Percentiles rank a stretch among this genome's conserved stretches.
Evolutionary conservation across 37 sponge, comb jelly and placozoan genomes (phyloP).

Genomic region (Cladorhizidae sp.): DNA sequence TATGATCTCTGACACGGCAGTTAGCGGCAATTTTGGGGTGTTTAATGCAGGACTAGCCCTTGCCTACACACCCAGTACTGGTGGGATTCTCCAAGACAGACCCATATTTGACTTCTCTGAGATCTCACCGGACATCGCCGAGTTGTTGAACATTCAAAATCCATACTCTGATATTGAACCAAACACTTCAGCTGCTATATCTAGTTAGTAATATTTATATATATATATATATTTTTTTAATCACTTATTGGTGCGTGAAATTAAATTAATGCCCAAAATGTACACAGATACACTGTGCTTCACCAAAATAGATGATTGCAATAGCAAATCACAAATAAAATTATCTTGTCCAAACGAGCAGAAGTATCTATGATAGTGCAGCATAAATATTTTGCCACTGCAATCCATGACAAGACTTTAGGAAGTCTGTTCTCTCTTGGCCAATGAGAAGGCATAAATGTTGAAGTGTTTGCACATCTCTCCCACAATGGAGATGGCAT

Average conservation of each 20-base stretch:
- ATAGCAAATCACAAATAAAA: too few species aligned
- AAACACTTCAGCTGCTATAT: constrained; percentile 34
- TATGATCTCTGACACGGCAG: constrained; percentile 16
- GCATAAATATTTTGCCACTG: too few species aligned
- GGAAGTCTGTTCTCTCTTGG: constrained; percentile 23
- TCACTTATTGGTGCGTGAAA: too few species aligned
- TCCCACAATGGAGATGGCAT: constrained; percentile 73
- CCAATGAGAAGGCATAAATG: constrained; percentile 68
- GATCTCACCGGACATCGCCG: constrained; percentile 52
- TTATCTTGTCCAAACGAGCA: too few species aligned
- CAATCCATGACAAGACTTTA: too few species aligned
- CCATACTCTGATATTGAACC: constrained; percentile 51
- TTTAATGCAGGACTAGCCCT: constrained; percentile 7
- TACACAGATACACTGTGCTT: too few species aligned
- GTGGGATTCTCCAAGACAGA: neutral
- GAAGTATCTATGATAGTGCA: too few species aligned
- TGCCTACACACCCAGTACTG: neutral
- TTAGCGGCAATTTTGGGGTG: constrained; percentile 1
- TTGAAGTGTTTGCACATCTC: constrained; percentile 72
- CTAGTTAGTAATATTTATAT: too few species aligned
- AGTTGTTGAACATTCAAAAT: constrained; percentile 52
- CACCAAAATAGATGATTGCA: too few species aligned
- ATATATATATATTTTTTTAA: too few species aligned
- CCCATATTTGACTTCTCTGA: constrained; percentile 64
- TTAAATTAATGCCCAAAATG: too few species aligned